Evolutionary conservation across 2,113 vertebrate species (phyloP).

Genomic region (Falco punctatus): DNA sequence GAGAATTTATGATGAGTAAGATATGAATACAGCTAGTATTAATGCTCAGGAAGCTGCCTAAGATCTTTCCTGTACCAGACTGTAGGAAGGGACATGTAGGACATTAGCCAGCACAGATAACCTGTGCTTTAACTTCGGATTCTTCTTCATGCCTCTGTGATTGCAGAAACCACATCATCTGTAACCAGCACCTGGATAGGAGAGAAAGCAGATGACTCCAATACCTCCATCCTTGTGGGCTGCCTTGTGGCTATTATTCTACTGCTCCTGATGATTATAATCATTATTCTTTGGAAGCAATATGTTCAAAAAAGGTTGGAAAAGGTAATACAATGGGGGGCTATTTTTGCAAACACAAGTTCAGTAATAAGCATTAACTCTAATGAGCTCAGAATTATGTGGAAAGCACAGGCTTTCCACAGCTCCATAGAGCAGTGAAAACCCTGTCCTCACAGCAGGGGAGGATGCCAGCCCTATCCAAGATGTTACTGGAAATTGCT

Average conservation of each 20-base stretch:
- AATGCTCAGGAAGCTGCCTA: neutral
- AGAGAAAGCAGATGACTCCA: conserved; percentile 73
- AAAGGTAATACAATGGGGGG: conserved; percentile 76
- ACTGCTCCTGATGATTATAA: conserved; percentile 86
- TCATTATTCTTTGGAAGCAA: conserved; percentile 91
- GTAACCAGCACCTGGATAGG: conserved; percentile 68
- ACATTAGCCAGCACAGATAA: neutral
- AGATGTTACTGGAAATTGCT: conserved; percentile 34
- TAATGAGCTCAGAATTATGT: neutral
- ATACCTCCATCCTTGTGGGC: conserved; percentile 85
- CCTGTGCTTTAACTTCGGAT: neutral
- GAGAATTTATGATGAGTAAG: neutral
- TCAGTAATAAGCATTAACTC: neutral
- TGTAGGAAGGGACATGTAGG: neutral
- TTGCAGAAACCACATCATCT: conserved; percentile 69
- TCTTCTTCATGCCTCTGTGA: neutral
- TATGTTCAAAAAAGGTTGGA: conserved; percentile 89
- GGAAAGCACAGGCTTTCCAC: neutral
- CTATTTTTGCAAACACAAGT: neutral
- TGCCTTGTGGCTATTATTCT: conserved; percentile 93
- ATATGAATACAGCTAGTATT: neutral
- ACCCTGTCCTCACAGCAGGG: neutral
- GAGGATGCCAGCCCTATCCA: neutral
- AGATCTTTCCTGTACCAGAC: neutral
- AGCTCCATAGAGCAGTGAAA: neutral